These are phyloP conservation scores for Agrotis clavis DNA, from an alignment of 2,888 invertebrate species.

Conservation along the genomic window DNA sequence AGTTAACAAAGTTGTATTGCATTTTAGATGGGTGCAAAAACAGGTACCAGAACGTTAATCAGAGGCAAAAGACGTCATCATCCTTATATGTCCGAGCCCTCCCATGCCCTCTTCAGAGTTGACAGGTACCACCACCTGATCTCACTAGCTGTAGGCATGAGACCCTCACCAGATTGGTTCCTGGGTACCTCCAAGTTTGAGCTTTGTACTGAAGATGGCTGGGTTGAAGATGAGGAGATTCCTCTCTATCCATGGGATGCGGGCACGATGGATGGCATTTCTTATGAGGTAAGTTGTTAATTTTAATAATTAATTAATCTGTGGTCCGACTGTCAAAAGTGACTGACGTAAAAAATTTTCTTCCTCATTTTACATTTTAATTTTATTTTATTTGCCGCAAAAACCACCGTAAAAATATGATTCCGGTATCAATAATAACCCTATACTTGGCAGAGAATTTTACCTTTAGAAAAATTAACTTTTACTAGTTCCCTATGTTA, in stretches of 20 bases:
- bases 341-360: no score
- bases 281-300: constrained; percentile 79
- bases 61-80: constrained; percentile 84
- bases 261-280: constrained; percentile 84
- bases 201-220: constrained; percentile 79
- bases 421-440: no score
- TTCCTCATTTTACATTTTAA: no score
- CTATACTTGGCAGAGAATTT: no score
- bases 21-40: constrained; percentile 75
- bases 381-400: no score
- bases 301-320: no score
- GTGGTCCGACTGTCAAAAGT: no score
- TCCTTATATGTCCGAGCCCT: constrained; percentile 83
- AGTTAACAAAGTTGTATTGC: neutral
- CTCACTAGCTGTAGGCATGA: constrained; percentile 83
- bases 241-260: constrained; percentile 87
- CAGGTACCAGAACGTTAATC: constrained; percentile 84
- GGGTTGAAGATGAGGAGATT: constrained; percentile 76
- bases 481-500: no score
- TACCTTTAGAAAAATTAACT: no score
- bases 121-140: constrained; percentile 85
- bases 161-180: constrained; percentile 88
- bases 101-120: constrained; percentile 84
- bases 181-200: constrained; percentile 84
- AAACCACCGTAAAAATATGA: no score